These are phyloP conservation scores for Limnodromus scolopaceus DNA, from an alignment of 2,797 vertebrate species.

Conservation along the genomic window DNA sequence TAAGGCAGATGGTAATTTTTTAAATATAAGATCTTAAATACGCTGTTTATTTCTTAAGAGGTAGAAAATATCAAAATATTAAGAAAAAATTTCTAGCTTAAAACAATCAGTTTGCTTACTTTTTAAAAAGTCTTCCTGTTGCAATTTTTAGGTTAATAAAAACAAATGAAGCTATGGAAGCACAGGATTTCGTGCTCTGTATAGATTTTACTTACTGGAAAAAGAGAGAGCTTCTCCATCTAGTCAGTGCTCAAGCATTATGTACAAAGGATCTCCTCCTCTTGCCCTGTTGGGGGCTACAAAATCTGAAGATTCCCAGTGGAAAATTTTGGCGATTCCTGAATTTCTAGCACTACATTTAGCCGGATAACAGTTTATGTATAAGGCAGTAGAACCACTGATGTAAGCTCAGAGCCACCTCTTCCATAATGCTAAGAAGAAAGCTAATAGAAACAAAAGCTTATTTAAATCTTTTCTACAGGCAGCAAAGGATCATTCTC, in stretches of 20 bases:
- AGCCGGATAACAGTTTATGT: not conserved
- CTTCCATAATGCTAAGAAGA: not conserved
- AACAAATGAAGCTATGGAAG: conserved; percentile 54
- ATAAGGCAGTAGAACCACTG: conserved; percentile 54
- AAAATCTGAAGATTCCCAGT: not conserved
- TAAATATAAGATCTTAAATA: conserved; percentile 74
- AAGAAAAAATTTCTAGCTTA: conserved; percentile 67
- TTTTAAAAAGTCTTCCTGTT: conserved; percentile 59
- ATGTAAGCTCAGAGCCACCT: not conserved
- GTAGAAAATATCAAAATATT: conserved; percentile 79
- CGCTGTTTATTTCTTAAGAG: conserved; percentile 72
- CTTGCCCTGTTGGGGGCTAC: not conserved
- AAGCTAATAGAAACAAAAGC: conserved; percentile 24
- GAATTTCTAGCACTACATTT: conserved; percentile 28
- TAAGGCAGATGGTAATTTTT: conserved; percentile 79
- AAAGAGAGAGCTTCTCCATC: conserved; percentile 39
- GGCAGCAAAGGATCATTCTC: not conserved
- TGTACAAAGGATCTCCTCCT: conserved; percentile 10
- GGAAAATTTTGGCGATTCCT: conserved; percentile 40
- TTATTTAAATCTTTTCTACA: not conserved
- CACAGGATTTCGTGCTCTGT: conserved; percentile 40
- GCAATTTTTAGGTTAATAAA: conserved; percentile 54
- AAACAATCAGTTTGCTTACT: conserved; percentile 61
- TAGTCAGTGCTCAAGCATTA: conserved; percentile 38
- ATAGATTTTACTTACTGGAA: not conserved